phyloP scores from a whole-genome alignment of 2,797 vertebrate species.

The Channallabes apus region DNA sequence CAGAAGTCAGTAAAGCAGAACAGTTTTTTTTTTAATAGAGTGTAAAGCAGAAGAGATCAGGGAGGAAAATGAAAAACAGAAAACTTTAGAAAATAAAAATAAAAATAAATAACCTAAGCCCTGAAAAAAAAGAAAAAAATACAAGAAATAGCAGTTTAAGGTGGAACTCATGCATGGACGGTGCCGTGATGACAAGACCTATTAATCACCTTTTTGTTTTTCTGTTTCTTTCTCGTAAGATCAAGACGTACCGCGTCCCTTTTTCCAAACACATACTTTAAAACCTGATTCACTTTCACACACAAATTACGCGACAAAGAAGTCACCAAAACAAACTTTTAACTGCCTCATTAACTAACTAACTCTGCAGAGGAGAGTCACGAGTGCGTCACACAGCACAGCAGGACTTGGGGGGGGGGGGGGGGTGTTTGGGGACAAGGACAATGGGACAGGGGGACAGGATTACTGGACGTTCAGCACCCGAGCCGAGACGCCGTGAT shows the following conservation, averaged over 20 bases:
- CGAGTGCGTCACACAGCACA: constrained; percentile 1
- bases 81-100: background rate
- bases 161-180: constrained; percentile 26
- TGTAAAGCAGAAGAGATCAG: constrained; percentile 10
- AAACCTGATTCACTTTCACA: constrained; percentile 6
- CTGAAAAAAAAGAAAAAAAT: constrained; percentile 3
- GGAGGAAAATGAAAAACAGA: constrained; percentile 4
- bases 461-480: constrained; percentile 88
- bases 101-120: background rate
- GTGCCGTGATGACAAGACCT: background rate
- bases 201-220: background rate
- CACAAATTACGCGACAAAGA: background rate
- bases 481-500: constrained; percentile 92
- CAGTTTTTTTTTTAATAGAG: constrained; percentile 21
- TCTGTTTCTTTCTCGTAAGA: background rate
- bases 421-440: background rate
- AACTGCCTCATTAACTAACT: constrained; percentile 3
- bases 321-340: background rate
- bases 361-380: background rate
- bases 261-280: background rate
- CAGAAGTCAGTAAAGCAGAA: constrained; percentile 33
- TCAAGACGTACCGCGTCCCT: background rate
- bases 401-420: background rate
- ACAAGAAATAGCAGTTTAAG: background rate
- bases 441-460: background rate